Percentiles rank a stretch among this genome's conserved stretches.
These are phyloP conservation scores for Heliconius sara DNA, from an alignment of 2,888 invertebrate species.

Conservation along the genomic window DNA sequence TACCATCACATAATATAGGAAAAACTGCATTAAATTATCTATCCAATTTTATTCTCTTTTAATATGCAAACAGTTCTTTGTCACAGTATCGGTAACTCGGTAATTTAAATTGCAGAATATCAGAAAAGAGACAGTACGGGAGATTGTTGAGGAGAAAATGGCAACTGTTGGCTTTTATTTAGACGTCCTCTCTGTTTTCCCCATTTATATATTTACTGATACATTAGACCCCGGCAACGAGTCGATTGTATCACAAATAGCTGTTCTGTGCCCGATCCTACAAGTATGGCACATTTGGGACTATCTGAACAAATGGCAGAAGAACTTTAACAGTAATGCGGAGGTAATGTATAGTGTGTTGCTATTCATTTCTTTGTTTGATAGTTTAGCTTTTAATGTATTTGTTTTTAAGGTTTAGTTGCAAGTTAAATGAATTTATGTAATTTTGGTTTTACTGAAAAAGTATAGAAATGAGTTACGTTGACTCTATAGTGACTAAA, in stretches of 20 bases:
- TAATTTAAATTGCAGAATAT: constrained; percentile 60
- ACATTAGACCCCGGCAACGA: constrained; percentile 66
- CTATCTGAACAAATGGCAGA: constrained; percentile 68
- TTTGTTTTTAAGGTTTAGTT: too few relatives aligned
- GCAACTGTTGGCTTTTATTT: constrained; percentile 72
- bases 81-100: constrained; percentile 29
- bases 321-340: constrained; percentile 62
- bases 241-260: constrained; percentile 63
- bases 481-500: too few relatives aligned
- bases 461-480: too few relatives aligned
- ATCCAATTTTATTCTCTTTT: constrained; percentile 26
- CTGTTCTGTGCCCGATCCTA: constrained; percentile 64
- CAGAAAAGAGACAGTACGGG: constrained; percentile 68
- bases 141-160: constrained; percentile 78
- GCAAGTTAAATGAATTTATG: too few relatives aligned
- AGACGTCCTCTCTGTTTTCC: constrained; percentile 76
- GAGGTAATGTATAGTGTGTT: constrained; percentile 57
- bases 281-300: constrained; percentile 79
- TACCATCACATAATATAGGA: background rate
- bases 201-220: constrained; percentile 70
- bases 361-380: background rate
- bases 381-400: background rate
- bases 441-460: too few relatives aligned
- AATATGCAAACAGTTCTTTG: constrained; percentile 40
- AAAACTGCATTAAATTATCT: background rate